These are phyloP conservation scores for Charadrius vociferus DNA, from an alignment of 2,113 vertebrate species.

Conservation along the genomic window DNA sequence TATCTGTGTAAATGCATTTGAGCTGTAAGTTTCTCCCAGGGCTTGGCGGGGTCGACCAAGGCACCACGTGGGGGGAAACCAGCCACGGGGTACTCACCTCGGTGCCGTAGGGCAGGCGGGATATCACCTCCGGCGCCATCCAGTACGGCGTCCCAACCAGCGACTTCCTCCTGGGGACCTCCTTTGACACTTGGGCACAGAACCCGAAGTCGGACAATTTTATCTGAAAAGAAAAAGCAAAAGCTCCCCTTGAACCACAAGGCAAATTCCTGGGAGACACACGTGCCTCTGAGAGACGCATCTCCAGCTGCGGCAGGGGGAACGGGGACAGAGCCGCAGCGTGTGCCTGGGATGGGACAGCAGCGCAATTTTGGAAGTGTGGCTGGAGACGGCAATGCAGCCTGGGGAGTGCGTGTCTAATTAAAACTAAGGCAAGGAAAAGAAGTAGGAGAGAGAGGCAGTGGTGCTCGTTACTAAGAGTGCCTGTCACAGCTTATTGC, in stretches of 20 bases:
- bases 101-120: constrained; percentile 93
- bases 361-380: background rate
- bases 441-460: background rate
- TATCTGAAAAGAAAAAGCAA: constrained; percentile 78
- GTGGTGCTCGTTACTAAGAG: background rate
- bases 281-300: background rate
- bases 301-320: background rate
- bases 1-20: background rate
- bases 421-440: background rate
- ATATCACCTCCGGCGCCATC: constrained; percentile 99
- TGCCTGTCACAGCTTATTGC: background rate
- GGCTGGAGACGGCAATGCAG: background rate
- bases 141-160: constrained; percentile 96
- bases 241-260: background rate
- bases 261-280: background rate
- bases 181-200: constrained; percentile 98
- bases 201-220: constrained; percentile 98
- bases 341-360: background rate
- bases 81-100: constrained; percentile 77
- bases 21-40: background rate
- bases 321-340: background rate
- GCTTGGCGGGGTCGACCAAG: fast-evolving
- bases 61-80: fast-evolving
- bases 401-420: fast-evolving
- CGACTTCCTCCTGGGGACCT: constrained; percentile 97